Evolutionary conservation across 2,113 vertebrate species (phyloP), one percentile per base, ranked within the genome.

Genomic region (Semicossyphus pulcher): DNA sequence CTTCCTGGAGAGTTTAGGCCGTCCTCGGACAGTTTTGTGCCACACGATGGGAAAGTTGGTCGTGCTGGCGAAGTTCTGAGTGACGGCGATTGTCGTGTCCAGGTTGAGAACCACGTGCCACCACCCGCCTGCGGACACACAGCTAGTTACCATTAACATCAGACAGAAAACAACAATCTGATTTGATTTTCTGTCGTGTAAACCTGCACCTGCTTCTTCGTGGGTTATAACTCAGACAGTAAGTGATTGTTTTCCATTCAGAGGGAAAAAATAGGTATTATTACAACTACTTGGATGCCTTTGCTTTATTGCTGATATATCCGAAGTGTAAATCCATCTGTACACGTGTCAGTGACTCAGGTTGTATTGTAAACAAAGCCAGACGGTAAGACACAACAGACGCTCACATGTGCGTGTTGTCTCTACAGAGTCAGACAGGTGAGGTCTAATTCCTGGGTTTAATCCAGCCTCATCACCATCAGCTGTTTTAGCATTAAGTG

Each of bases 21-120:
- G 94, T 16, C 98, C 98, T 68, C 98, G 95, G 16, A 99, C 98
- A 0, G 98, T 99, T 89, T 99, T 99, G 94, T 99, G 98, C 98
- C 98, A 99, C 23, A 99, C 98, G 36, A 99, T 97, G 16, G 98
- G 97, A 84, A 99, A 99, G 91, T 99, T 99, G 69, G 97, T 97
- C 12, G 94, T 95, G 90, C 97, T 99, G 89, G 97, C 97, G 26
- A 99, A 99, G 85, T 99, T 99, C 85, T 99, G 98, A 0, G 98
- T 99, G 86, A 99, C 87, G 42, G 98, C 98, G 77, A 99, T 99
- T 1, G 97, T 95, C 0, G 95, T 97, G 89, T 99, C 97, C 25
- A 99, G 86, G 65, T 99, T 99, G 63, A 99, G 95, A 34, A 99
- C 98, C 0, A 99, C 98, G 0, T 99, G 98, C 98, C 98, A 99